Evolutionary conservation across 1,140 invertebrate species (phyloP).

Genomic region (Bombyx mori): DNA sequence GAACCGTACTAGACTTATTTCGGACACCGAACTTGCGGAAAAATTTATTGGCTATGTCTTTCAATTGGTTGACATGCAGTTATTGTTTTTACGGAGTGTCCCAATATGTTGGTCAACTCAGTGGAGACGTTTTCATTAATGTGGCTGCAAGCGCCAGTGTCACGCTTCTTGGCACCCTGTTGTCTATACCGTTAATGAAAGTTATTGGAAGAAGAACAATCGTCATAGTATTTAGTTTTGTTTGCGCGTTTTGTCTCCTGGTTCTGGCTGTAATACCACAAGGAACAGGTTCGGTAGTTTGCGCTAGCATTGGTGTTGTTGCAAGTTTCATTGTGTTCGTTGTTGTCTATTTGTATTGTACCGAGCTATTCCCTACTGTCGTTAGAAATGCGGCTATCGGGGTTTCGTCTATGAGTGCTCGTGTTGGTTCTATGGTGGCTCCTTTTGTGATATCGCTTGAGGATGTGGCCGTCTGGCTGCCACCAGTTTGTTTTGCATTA

Average conservation of each 20-base stretch:
- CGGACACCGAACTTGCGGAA: conserved; percentile 81
- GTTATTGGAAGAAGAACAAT: conserved; percentile 73
- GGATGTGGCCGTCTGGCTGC: conserved; percentile 69
- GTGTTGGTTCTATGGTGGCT: conserved; percentile 78
- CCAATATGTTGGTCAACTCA: conserved; percentile 80
- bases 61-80: conserved; percentile 81
- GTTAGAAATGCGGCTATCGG: conserved; percentile 78
- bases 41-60: conserved; percentile 80
- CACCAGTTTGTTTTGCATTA: conserved; percentile 78
- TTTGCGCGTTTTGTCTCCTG: conserved; percentile 73
- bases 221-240: conserved; percentile 71
- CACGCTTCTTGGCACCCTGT: conserved; percentile 75
- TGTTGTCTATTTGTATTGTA: conserved; percentile 77
- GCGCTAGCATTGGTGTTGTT: conserved; percentile 78
- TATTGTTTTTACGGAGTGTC: conserved; percentile 83
- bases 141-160: conserved; percentile 77
- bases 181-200: conserved; percentile 76
- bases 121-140: conserved; percentile 81
- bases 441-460: conserved; percentile 74
- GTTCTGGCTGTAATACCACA: conserved; percentile 67
- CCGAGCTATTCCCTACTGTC: conserved; percentile 79
- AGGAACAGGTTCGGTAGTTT: conserved; percentile 64
- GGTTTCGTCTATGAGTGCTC: conserved; percentile 77
- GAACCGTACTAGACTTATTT: conserved; percentile 79
- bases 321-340: conserved; percentile 78